These are phyloP conservation scores for Boulengeromyrus knoepffleri DNA, from an alignment of 2,113 vertebrate genomes.

Conservation along the genomic window DNA sequence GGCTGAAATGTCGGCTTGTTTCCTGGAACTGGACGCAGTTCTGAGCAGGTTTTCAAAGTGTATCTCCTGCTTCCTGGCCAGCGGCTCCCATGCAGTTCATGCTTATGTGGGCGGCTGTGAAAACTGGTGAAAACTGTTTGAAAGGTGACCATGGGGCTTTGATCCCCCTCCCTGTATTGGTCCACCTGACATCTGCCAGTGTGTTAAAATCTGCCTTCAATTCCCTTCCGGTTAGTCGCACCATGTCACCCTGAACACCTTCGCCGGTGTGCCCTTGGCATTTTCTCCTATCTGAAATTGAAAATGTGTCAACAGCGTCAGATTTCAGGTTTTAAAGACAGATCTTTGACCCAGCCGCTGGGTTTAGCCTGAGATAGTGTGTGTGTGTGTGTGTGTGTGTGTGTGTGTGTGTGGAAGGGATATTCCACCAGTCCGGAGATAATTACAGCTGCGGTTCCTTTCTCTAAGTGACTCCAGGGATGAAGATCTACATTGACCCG, in stretches of 20 bases:
- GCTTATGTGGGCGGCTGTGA: background rate
- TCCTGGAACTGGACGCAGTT: background rate
- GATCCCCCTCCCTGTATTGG: background rate
- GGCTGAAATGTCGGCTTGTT: background rate
- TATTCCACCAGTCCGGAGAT: background rate
- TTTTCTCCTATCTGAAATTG: background rate
- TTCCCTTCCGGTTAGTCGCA: background rate
- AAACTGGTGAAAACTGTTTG: background rate
- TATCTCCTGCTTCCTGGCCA: background rate
- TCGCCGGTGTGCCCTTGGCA: background rate
- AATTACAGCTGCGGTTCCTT: constrained; percentile 27
- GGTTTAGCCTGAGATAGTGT: background rate
- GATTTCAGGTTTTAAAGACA: background rate
- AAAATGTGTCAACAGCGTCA: background rate
- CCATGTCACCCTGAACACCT: background rate
- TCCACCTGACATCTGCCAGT: background rate
- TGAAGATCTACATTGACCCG: constrained; percentile 96
- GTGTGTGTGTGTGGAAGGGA: background rate
- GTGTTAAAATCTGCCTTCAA: background rate
- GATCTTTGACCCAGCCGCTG: background rate
- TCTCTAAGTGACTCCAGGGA: constrained; percentile 81
- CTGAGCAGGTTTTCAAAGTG: background rate
- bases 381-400: background rate
- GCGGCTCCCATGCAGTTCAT: background rate
- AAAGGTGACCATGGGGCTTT: background rate